Evolutionary conservation across 1,140 invertebrate species (phyloP).

Genomic region (Melipona quadrifasciata): DNA sequence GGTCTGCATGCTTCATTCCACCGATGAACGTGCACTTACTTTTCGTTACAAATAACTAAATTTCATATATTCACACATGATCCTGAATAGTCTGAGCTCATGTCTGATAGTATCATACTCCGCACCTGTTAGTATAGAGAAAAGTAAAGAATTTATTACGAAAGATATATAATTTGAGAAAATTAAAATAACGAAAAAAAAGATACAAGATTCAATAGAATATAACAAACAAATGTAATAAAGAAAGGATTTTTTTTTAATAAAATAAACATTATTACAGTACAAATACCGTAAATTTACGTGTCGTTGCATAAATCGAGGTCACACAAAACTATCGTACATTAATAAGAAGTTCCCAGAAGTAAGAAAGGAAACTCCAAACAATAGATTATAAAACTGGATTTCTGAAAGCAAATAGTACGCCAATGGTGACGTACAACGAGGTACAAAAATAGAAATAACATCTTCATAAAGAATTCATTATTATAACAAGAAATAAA

Average conservation of each 20-base stretch:
- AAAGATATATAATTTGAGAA: neutral
- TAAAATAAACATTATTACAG: neutral
- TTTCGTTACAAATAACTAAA: neutral
- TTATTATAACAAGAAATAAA: too few species aligned
- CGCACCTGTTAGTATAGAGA: neutral
- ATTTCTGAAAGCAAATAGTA: neutral
- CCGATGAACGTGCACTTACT: neutral
- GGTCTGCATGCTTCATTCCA: conserved; percentile 52
- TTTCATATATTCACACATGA: too few species aligned
- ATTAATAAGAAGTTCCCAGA: conserved; percentile 1
- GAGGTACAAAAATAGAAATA: neutral
- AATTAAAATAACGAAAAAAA: neutral
- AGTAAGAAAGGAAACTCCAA: neutral
- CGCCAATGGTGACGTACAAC: neutral
- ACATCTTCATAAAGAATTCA: neutral
- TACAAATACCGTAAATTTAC: neutral
- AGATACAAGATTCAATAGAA: neutral
- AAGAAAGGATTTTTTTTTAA: neutral
- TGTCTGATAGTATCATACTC: neutral
- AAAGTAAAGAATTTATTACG: neutral
- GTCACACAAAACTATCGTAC: neutral
- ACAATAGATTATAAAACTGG: neutral
- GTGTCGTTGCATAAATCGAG: neutral
- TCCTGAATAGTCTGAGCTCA: neutral
- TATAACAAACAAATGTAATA: neutral